These are phyloP conservation scores for Rotaria socialis DNA, from an alignment of 2,888 invertebrate genomes.

Conservation along the genomic window DNA sequence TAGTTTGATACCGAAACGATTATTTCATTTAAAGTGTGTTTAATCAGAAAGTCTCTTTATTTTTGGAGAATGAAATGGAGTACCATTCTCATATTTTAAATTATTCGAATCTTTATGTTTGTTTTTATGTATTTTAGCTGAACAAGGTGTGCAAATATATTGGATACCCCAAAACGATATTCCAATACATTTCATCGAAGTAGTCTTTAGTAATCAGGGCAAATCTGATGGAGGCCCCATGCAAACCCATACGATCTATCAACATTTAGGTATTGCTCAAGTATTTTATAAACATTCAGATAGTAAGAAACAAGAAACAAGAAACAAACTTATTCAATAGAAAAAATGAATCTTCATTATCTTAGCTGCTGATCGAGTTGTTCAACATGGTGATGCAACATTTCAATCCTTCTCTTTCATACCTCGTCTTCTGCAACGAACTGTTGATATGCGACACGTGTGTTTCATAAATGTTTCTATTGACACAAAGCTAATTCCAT, in stretches of 20 bases:
- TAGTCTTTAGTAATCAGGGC: conserved; percentile 14
- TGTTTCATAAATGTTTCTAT: conserved; percentile 2
- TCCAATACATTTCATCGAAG: background rate
- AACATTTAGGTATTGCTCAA: conserved; percentile 20
- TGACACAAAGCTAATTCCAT: background rate
- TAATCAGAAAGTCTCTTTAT: too few species aligned
- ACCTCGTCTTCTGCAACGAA: background rate
- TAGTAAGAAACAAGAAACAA: background rate
- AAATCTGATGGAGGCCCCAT: background rate
- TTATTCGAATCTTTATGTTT: too few species aligned
- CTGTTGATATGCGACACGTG: background rate
- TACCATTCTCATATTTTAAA: too few species aligned
- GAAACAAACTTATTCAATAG: background rate
- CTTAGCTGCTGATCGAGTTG: background rate
- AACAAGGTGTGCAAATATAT: background rate
- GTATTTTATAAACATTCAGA: background rate
- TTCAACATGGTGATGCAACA: background rate
- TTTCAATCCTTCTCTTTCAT: background rate
- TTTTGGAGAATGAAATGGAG: too few species aligned
- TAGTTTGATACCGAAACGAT: too few species aligned
- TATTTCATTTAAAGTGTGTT: too few species aligned
- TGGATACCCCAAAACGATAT: background rate
- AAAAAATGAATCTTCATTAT: background rate
- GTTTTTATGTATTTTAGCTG: background rate
- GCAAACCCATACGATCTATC: background rate